Evolutionary conservation across 2,113 vertebrate species (phyloP).

Genomic region (Electrona antarctica): DNA sequence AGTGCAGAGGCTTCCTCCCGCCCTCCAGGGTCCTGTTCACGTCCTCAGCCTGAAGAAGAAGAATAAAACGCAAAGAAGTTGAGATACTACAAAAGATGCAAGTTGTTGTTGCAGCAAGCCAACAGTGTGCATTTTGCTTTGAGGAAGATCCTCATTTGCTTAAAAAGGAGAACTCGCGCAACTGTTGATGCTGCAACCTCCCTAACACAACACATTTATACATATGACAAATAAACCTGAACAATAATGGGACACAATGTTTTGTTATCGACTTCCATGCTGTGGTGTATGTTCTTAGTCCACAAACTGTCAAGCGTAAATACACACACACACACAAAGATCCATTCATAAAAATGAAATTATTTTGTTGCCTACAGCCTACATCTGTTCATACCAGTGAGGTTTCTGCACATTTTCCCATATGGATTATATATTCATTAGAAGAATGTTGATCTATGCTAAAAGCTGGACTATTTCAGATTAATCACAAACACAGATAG

Average conservation of each 20-base stretch:
- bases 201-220: not conserved
- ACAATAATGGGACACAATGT: not conserved
- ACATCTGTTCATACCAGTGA: too few species aligned
- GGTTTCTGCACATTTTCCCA: too few species aligned
- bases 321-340: not conserved
- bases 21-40: conserved; percentile 90
- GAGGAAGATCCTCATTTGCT: not conserved
- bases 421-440: too few species aligned
- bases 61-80: conserved; percentile 12
- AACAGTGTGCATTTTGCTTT: not conserved
- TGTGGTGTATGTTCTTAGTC: conserved; percentile 3
- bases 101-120: not conserved
- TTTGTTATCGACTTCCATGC: not conserved
- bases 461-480: too few species aligned
- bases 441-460: too few species aligned
- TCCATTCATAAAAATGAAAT: too few species aligned
- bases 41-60: conserved; percentile 83
- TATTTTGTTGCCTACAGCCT: too few species aligned
- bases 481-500: not conserved
- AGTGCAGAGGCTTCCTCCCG: conserved; percentile 93
- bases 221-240: not conserved
- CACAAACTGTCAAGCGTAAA: conserved; percentile 19
- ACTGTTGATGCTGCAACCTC: not conserved
- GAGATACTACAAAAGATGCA: conserved; percentile 1
- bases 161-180: not conserved